Percentiles rank a stretch among this genome's conserved stretches.
phyloP scores from a whole-genome alignment of 2,888 invertebrate genomes.

The Sphaerophoria rueppellii region DNA sequence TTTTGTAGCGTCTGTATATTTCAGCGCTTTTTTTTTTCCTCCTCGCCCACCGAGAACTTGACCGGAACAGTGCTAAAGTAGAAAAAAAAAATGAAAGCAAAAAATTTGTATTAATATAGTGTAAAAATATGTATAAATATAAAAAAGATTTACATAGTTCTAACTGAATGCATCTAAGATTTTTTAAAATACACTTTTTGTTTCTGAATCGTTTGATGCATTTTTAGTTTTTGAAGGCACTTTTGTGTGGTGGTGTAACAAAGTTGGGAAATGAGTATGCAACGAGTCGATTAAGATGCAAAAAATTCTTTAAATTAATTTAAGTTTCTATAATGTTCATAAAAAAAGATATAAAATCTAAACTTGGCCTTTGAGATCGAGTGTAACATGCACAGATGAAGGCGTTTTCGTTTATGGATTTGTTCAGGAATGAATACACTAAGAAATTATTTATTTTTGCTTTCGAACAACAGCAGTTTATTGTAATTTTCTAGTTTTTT shows the following conservation, averaged over 20 bases:
- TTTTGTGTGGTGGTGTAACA: constrained; percentile 11
- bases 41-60: constrained; percentile 72
- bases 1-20: constrained; percentile 42
- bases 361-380: constrained; percentile 67
- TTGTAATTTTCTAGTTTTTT: too few species aligned
- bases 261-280: constrained; percentile 23
- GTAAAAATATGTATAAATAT: constrained; percentile 41
- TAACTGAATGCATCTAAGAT: constrained; percentile 45
- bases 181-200: constrained; percentile 51
- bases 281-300: constrained; percentile 47
- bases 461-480: not conserved
- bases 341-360: constrained; percentile 61
- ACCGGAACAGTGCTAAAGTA: constrained; percentile 68
- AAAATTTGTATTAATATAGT: constrained; percentile 68
- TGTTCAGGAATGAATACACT: not conserved
- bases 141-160: constrained; percentile 36
- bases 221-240: constrained; percentile 55
- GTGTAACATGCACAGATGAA: constrained; percentile 46
- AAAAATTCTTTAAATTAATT: constrained; percentile 57
- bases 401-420: constrained; percentile 35
- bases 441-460: not conserved
- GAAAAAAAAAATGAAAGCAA: constrained; percentile 64
- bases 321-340: constrained; percentile 52
- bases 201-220: constrained; percentile 70
- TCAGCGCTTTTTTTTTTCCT: constrained; percentile 51